Percentiles rank a stretch among this genome's conserved stretches.
phyloP scores from a whole-genome alignment of 2,888 invertebrate genomes.

The Parnassius orleans region DNA sequence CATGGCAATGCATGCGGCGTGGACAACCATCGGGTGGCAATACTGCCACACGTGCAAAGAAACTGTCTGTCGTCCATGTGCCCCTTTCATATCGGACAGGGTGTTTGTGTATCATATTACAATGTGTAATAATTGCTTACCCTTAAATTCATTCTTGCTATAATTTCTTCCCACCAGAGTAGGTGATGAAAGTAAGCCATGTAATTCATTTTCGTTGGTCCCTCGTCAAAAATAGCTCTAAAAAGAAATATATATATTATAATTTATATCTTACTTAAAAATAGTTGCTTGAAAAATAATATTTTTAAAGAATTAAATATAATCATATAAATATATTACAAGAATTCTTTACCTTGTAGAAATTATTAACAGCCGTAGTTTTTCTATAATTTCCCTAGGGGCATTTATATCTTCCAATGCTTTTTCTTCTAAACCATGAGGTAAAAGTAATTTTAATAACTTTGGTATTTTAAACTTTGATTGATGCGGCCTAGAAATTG shows the following conservation, averaged over 20 bases:
- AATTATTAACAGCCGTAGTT: conserved; percentile 30
- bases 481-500: conserved; percentile 39
- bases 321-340: background rate
- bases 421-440: conserved; percentile 48
- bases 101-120: too few relatives aligned
- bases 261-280: background rate
- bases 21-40: too few relatives aligned
- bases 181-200: conserved; percentile 76
- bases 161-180: conserved; percentile 83
- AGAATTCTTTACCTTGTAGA: conserved; percentile 31
- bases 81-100: too few relatives aligned
- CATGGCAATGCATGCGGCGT: too few relatives aligned
- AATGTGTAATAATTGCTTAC: conserved; percentile 35
- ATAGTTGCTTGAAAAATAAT: background rate
- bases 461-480: conserved; percentile 46
- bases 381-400: conserved; percentile 32
- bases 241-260: conserved; percentile 6
- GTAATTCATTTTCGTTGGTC: conserved; percentile 70
- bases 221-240: conserved; percentile 54
- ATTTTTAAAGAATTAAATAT: background rate
- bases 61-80: too few relatives aligned
- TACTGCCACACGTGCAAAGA: too few relatives aligned
- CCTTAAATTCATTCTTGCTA: conserved; percentile 56
- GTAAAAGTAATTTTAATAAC: conserved; percentile 48
- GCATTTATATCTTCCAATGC: conserved; percentile 41